Evolutionary conservation across 2,113 vertebrate genomes (phyloP).

Genomic region (Caranx melampygus): DNA sequence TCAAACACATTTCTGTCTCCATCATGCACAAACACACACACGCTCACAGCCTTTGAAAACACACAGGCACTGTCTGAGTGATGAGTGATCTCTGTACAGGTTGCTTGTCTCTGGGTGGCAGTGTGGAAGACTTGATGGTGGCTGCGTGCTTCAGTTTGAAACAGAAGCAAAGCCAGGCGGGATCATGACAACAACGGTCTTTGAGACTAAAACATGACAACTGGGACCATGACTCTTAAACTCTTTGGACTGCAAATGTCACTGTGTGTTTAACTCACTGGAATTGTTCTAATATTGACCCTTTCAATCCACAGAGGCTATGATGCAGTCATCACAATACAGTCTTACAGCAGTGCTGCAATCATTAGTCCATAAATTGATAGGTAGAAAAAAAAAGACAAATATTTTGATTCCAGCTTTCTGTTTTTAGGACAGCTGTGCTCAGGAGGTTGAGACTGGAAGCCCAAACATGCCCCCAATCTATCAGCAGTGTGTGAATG

Average conservation of each 20-base stretch:
- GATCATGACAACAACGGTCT: constrained; percentile 35
- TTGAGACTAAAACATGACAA: constrained; percentile 23
- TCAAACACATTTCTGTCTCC: constrained; percentile 40
- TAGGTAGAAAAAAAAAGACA: neutral
- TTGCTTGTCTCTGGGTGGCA: constrained; percentile 56
- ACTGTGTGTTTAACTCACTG: neutral
- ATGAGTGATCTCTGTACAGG: constrained; percentile 53
- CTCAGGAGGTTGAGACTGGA: too few species aligned
- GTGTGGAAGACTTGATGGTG: constrained; percentile 39
- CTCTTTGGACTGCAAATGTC: constrained; percentile 40
- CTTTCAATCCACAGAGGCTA: neutral
- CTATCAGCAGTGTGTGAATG: too few species aligned
- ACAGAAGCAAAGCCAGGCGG: constrained; percentile 31
- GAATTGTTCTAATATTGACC: constrained; percentile 13
- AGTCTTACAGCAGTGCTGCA: neutral
- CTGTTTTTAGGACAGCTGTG: neutral
- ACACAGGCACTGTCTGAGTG: constrained; percentile 33
- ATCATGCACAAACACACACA: neutral
- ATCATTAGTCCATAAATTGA: neutral
- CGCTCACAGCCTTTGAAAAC: constrained; percentile 24
- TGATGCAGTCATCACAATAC: neutral
- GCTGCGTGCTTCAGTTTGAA: constrained; percentile 20
- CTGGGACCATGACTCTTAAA: constrained; percentile 29
- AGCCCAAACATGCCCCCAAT: too few species aligned
- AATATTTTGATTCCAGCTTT: neutral